phyloP scores from a whole-genome alignment of 1,140 invertebrate genomes.

The Thrips palmi region DNA sequence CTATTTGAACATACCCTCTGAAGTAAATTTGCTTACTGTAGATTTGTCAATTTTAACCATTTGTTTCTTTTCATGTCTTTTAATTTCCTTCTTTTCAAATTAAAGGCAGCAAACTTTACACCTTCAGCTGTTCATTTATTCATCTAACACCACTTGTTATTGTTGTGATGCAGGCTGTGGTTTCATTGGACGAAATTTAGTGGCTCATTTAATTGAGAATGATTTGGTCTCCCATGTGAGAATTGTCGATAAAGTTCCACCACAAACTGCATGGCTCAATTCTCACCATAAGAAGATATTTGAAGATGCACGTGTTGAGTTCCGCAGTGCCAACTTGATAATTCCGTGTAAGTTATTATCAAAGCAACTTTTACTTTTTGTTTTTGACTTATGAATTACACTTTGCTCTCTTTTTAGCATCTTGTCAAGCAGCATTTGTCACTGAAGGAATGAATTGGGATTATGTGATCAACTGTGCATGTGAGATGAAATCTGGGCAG shows the following conservation, averaged over 20 bases:
- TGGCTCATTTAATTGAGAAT: slow-evolving; percentile 61
- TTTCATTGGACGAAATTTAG: slow-evolving; percentile 77
- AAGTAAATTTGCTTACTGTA: too few relatives aligned
- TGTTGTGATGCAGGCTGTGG: slow-evolving; percentile 54
- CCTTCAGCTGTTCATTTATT: too few relatives aligned
- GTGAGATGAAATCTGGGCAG: slow-evolving; percentile 74
- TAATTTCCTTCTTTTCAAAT: too few relatives aligned
- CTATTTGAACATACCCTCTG: too few relatives aligned
- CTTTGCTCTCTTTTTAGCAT: slow-evolving; percentile 32
- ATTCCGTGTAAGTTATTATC: slow-evolving; percentile 47
- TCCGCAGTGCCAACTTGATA: slow-evolving; percentile 79
- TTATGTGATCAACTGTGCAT: slow-evolving; percentile 74
- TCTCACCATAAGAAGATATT: slow-evolving; percentile 49
- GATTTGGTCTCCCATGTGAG: slow-evolving; percentile 53
- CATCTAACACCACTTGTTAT: too few relatives aligned
- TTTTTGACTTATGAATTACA: too few relatives aligned
- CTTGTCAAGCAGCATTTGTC: slow-evolving; percentile 55
- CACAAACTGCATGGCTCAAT: slow-evolving; percentile 78
- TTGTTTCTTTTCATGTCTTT: too few relatives aligned
- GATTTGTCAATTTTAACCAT: too few relatives aligned
- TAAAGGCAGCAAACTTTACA: too few relatives aligned
- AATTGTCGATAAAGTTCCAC: slow-evolving; percentile 81
- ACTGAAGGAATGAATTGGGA: slow-evolving; percentile 42
- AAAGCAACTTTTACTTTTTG: slow-evolving; percentile 5
- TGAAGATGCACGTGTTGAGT: slow-evolving; percentile 56